These are phyloP conservation scores for Phyto melanocephala DNA, from an alignment of 2,888 invertebrate species.

Conservation along the genomic window DNA sequence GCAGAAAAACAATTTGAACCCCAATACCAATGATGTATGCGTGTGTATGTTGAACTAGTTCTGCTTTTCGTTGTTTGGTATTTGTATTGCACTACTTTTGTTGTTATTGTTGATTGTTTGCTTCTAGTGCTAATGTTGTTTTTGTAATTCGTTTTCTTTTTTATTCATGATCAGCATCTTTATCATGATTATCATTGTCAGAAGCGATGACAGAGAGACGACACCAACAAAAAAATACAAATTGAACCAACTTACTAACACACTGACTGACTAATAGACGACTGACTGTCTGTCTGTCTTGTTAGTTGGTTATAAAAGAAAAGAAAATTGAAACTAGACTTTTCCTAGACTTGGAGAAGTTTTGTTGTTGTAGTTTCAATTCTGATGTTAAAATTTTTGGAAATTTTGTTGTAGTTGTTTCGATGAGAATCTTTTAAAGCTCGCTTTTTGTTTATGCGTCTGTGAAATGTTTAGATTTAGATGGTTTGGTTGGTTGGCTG, in stretches of 20 bases:
- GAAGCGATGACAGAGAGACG: conserved; percentile 4
- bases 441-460: not conserved
- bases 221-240: not conserved
- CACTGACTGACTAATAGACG: too few species aligned
- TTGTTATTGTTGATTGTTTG: conserved; percentile 25
- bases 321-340: conserved; percentile 59
- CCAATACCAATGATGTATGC: conserved; percentile 47
- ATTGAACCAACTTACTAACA: not conserved
- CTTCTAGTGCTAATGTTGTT: conserved; percentile 42
- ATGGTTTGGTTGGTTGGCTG: not conserved
- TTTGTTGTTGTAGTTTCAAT: conserved; percentile 24
- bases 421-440: not conserved
- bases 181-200: not conserved
- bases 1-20: conserved; percentile 50
- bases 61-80: conserved; percentile 2
- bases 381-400: not conserved
- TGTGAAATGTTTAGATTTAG: not conserved
- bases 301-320: conserved; percentile 44
- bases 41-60: not conserved
- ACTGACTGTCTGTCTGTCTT: conserved; percentile 10
- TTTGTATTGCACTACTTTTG: conserved; percentile 53
- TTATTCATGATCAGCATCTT: conserved; percentile 15
- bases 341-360: conserved; percentile 55
- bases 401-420: conserved; percentile 31
- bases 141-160: conserved; percentile 62